phyloP scores from a whole-genome alignment of 2,888 invertebrate genomes.

The Eurytoma adleriae region DNA sequence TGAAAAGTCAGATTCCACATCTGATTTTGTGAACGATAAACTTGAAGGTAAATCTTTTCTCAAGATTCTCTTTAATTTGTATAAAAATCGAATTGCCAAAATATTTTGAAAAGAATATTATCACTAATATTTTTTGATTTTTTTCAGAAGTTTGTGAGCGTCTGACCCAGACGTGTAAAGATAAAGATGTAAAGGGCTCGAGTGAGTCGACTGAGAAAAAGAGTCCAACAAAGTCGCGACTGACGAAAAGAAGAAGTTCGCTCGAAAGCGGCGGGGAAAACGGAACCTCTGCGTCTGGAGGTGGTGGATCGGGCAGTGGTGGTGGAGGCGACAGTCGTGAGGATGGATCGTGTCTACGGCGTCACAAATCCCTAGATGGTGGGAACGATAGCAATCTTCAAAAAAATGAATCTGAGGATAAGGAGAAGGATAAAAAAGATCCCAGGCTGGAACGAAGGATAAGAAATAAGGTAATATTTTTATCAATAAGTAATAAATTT shows the following conservation, averaged over 20 bases:
- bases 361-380: conserved; percentile 80
- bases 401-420: conserved; percentile 78
- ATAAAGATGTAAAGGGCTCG: neutral
- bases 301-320: conserved; percentile 28
- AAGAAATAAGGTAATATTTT: conserved; percentile 80
- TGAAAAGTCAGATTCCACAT: conserved; percentile 4
- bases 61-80: neutral
- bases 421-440: conserved; percentile 78
- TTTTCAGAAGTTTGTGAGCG: conserved; percentile 39
- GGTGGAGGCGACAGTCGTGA: conserved; percentile 67
- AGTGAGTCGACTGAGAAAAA: conserved; percentile 42
- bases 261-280: conserved; percentile 73
- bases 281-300: conserved; percentile 55
- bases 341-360: conserved; percentile 75
- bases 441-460: conserved; percentile 81
- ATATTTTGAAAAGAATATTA: neutral
- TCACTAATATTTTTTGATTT: neutral
- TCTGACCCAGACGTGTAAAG: neutral
- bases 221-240: conserved; percentile 52
- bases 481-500: neutral
- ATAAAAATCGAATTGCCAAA: neutral
- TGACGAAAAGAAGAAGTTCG: conserved; percentile 72
- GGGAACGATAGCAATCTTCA: conserved; percentile 78
- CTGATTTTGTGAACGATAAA: neutral
- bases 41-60: conserved; percentile 22